Conservation (phyloP, 2,113 vertebrate genomes). For the Capreolus pygargus region DNA sequence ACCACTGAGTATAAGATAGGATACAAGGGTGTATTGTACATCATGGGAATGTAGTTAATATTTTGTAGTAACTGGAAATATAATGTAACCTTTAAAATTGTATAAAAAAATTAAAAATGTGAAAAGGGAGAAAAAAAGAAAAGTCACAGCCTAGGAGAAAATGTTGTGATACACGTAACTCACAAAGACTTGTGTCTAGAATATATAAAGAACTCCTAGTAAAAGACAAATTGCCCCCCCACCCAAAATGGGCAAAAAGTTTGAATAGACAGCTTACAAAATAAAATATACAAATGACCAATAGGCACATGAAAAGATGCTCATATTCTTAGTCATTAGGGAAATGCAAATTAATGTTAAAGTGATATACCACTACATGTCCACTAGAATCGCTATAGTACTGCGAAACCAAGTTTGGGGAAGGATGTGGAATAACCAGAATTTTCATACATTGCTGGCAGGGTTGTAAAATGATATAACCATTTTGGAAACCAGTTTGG, state of each 20-base stretch:
- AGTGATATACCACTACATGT: not conserved
- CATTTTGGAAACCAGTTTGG: not conserved
- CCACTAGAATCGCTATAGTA: not conserved
- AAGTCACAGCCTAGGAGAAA: not conserved
- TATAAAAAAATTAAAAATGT: not conserved
- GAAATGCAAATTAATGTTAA: not conserved
- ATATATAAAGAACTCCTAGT: not conserved
- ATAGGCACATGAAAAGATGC: not conserved
- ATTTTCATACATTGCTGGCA: not conserved
- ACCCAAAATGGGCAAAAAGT: not conserved
- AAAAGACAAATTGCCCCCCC: not conserved
- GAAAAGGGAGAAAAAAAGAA: not conserved
- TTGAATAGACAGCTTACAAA: not conserved
- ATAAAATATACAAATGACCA: not conserved
- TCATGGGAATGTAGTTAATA: not conserved
- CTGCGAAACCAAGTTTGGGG: not conserved
- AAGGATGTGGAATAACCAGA: not conserved
- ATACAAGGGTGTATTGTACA: not conserved
- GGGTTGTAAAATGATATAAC: not conserved
- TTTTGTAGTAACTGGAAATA: not conserved
- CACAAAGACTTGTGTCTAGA: not conserved
- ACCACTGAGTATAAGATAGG: not conserved
- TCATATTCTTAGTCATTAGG: not conserved
- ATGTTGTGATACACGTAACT: not conserved
- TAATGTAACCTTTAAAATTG: not conserved